Conservation (phyloP, 2,888 invertebrate genomes). For the Drosophila stalkeri region DNA sequence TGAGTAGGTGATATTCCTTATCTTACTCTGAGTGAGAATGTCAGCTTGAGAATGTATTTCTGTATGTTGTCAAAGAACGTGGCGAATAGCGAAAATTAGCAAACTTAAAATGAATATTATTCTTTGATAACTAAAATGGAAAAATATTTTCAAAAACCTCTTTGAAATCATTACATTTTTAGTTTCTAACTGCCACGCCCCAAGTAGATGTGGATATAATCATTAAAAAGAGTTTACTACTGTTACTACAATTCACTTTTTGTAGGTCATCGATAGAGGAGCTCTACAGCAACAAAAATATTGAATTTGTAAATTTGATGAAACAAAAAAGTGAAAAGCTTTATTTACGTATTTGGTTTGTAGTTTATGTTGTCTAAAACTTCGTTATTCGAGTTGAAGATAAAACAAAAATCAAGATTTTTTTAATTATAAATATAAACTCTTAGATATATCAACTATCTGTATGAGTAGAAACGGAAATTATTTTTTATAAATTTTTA, state of each 20-base stretch:
- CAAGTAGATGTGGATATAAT: too few relatives aligned
- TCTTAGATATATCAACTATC: not conserved
- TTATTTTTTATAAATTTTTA: not conserved
- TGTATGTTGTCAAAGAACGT: not conserved
- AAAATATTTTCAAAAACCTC: too few relatives aligned
- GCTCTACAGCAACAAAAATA: too few relatives aligned
- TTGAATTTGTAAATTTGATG: too few relatives aligned
- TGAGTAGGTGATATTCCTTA: not conserved
- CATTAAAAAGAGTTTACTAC: too few relatives aligned
- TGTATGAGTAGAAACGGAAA: not conserved
- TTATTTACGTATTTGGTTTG: not conserved
- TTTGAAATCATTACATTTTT: too few relatives aligned
- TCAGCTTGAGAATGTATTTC: not conserved
- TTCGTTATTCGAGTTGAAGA: not conserved
- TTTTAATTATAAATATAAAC: constrained; percentile 1
- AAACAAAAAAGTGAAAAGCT: too few relatives aligned
- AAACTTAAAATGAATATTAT: too few relatives aligned
- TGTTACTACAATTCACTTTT: too few relatives aligned
- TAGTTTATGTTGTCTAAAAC: not conserved
- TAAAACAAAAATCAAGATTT: not conserved
- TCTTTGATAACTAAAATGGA: too few relatives aligned
- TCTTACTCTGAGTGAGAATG: not conserved
- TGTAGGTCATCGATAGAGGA: too few relatives aligned
- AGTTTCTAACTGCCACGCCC: too few relatives aligned
- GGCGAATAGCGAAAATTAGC: not conserved